Percentiles rank a stretch among this genome's conserved stretches.
phyloP scores from a whole-genome alignment of 2,888 invertebrate genomes.

The Flexamia atlantica region DNA sequence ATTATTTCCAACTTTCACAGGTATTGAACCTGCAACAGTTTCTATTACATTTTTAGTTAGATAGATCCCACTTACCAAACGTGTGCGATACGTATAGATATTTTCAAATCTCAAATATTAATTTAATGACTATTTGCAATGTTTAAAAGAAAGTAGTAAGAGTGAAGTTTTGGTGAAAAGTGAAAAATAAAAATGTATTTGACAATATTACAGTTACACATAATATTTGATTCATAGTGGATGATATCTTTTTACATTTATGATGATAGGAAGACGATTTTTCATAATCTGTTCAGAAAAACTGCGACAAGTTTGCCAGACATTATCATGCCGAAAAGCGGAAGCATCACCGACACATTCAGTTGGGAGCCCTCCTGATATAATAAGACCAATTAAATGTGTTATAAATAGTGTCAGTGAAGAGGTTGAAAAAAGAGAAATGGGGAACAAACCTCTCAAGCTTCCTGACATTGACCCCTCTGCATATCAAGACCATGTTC shows the following conservation, averaged over 20 bases:
- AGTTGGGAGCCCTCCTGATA: neutral
- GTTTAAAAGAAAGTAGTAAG: too few species aligned
- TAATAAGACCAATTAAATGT: neutral
- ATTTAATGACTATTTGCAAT: too few species aligned
- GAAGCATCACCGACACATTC: constrained; percentile 12
- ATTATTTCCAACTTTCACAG: neutral
- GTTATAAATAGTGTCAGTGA: neutral
- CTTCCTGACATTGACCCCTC: neutral
- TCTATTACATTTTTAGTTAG: too few species aligned
- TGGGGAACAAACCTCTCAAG: constrained; percentile 7
- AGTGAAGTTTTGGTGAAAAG: too few species aligned
- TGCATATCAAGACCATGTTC: constrained; percentile 26
- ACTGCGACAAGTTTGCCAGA: neutral
- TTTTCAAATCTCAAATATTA: too few species aligned
- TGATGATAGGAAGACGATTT: constrained; percentile 25
- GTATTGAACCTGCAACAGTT: too few species aligned
- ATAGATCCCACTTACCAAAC: too few species aligned
- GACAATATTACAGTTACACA: too few species aligned
- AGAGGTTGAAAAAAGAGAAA: neutral
- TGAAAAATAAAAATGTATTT: too few species aligned
- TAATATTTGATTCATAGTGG: too few species aligned
- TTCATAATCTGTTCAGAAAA: constrained; percentile 1
- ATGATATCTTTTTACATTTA: neutral
- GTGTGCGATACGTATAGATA: too few species aligned
- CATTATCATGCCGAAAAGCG: constrained; percentile 23